Evolutionary conservation across 1,140 invertebrate species (phyloP).

Genomic region (Daktulosphaira vitifoliae): DNA sequence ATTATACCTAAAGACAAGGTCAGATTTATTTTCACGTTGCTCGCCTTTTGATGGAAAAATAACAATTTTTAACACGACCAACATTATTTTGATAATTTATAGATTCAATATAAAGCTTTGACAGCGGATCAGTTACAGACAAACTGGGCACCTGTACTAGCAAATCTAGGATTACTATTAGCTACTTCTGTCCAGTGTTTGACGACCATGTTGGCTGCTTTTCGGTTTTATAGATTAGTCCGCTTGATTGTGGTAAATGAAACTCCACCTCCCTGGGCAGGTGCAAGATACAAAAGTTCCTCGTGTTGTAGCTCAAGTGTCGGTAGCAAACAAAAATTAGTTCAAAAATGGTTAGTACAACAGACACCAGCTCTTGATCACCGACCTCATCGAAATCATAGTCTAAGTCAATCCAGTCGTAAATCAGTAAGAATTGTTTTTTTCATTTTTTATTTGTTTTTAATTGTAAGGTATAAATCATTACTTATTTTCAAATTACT

Average conservation of each 20-base stretch:
- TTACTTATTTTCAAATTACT: neutral
- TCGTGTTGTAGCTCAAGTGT: slow-evolving; percentile 35
- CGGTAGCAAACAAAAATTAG: slow-evolving; percentile 36
- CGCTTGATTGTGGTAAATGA: slow-evolving; percentile 47
- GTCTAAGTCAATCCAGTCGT: neutral
- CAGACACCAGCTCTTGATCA: slow-evolving; percentile 9
- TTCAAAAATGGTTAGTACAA: slow-evolving; percentile 38
- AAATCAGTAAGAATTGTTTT: slow-evolving; percentile 21
- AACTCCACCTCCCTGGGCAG: slow-evolving; percentile 14
- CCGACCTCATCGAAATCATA: neutral
- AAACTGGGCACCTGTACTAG: slow-evolving; percentile 48
- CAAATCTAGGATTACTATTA: slow-evolving; percentile 50
- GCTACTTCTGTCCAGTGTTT: slow-evolving; percentile 48
- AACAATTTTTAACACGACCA: too few relatives aligned
- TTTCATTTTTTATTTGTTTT: neutral
- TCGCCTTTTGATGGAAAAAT: too few relatives aligned
- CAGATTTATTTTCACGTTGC: neutral
- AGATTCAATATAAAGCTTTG: slow-evolving; percentile 20
- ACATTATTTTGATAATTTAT: neutral
- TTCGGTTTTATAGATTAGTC: slow-evolving; percentile 48
- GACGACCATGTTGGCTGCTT: slow-evolving; percentile 46
- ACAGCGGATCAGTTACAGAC: slow-evolving; percentile 34
- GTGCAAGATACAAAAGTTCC: neutral
- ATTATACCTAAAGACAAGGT: slow-evolving; percentile 36
- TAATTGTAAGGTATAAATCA: neutral